Evolutionary conservation across 2,888 invertebrate genomes (phyloP).

Genomic region (Dilophus febrilis): DNA sequence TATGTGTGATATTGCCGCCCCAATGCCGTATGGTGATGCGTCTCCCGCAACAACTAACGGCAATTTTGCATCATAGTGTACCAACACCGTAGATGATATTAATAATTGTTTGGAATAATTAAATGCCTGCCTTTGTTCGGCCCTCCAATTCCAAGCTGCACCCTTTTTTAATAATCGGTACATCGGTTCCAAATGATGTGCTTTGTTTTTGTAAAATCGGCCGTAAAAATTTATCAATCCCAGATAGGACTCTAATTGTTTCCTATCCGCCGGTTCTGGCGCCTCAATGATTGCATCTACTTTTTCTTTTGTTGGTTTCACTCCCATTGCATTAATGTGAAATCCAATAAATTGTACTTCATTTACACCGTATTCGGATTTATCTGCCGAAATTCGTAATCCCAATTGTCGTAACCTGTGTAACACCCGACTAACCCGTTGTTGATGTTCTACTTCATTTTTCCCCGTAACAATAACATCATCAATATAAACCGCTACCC

Average conservation of each 20-base stretch:
- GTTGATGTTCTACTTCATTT: constrained; percentile 13
- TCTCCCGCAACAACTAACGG: constrained; percentile 16
- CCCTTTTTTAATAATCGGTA: constrained; percentile 12
- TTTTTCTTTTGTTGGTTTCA: constrained; percentile 18
- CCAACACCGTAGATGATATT: too few species aligned
- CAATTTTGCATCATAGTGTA: constrained; percentile 16
- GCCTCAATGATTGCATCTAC: constrained; percentile 16
- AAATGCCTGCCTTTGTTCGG: constrained; percentile 15
- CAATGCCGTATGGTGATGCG: constrained; percentile 15
- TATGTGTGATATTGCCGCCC: constrained; percentile 20
- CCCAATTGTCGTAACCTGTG: constrained; percentile 12
- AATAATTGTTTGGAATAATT: too few species aligned
- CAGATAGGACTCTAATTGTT: constrained; percentile 16
- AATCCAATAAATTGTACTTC: constrained; percentile 18
- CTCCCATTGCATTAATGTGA: constrained; percentile 17
- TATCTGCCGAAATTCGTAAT: constrained; percentile 14
- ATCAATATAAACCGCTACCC: constrained; percentile 16
- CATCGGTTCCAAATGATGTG: constrained; percentile 15
- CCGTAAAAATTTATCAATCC: constrained; percentile 20
- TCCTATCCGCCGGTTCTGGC: constrained; percentile 13
- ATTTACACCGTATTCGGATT: constrained; percentile 16
- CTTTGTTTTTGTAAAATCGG: constrained; percentile 17
- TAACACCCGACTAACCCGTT: constrained; percentile 13
- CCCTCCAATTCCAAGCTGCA: constrained; percentile 15
- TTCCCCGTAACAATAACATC: constrained; percentile 15